Evolutionary conservation across 2,797 vertebrate species (phyloP), one percentile per base, ranked within the genome.

Genomic region (Myripristis murdjan): DNA sequence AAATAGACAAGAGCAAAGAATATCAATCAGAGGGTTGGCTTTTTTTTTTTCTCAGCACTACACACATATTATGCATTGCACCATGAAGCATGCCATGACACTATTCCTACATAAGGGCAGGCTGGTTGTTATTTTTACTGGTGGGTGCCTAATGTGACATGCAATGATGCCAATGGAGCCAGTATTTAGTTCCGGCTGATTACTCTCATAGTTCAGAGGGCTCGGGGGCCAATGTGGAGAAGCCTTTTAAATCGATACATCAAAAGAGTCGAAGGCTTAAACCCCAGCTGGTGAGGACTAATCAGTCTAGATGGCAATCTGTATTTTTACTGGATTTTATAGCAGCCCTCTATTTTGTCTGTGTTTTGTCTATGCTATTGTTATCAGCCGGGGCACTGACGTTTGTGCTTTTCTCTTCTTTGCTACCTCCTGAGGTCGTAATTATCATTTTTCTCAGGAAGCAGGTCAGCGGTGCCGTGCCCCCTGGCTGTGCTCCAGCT

Each of bases 81-180:
- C 74, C 86, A 69, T 86, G 82, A 82, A 81, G 78, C 65, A 64
- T 91, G 68, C 86, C 88, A 77, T 92, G 90, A 91, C 87, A 89
- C 12, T 31, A 75, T 75, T 72, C 79, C 84, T 73, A 81, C 87
- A 89, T 90, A 85, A 81, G 85, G 83, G 71, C 73, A 84, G 89
- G 72, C 92, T 91, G 92, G 92, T 93, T 94, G 92, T 94, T 94
- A 91, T 91, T 91, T 89, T 91, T 90, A 88, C 91, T 92, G 91
- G 93, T 92, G 92, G 86, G 16, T 82, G 90, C 85, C 90, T 92
- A 92, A 92, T 90, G 90, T 84, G 87, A 84, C 82, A 74, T 16
- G 48, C 85, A 89, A 78, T 82, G 84, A 90, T 89, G 89, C 83
- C 84, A 85, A 44, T 59, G 66, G 72, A 92, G 76, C 85, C 86